phyloP scores from a whole-genome alignment of 2,888 invertebrate species.

The Cephalotes varians region DNA sequence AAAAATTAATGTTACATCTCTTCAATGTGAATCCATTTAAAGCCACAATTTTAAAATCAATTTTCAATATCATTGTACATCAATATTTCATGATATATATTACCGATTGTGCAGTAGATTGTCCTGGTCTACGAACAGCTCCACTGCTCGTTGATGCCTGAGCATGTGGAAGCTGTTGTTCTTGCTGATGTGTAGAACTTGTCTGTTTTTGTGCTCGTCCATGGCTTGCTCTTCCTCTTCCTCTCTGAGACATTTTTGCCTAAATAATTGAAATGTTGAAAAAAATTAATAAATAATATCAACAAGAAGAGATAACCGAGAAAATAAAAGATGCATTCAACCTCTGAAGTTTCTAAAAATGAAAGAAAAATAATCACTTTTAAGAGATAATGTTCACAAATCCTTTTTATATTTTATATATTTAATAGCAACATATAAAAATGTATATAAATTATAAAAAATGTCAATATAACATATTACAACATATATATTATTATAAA shows the following conservation, averaged over 20 bases:
- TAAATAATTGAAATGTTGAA: background rate
- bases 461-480: too few species aligned
- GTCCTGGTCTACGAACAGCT: slow-evolving; percentile 22
- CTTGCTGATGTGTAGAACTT: background rate
- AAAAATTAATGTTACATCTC: background rate
- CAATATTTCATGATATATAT: background rate
- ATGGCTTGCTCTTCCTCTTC: background rate
- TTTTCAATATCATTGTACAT: background rate
- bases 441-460: too few species aligned
- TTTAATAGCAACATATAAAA: too few species aligned
- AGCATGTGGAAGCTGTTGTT: slow-evolving; percentile 33
- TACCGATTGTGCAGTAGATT: background rate
- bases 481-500: too few species aligned
- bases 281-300: background rate
- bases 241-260: slow-evolving; percentile 19
- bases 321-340: background rate
- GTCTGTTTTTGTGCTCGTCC: background rate
- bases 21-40: background rate
- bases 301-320: background rate
- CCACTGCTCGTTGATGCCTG: background rate
- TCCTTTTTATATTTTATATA: too few species aligned
- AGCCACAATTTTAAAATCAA: background rate
- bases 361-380: background rate
- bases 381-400: background rate
- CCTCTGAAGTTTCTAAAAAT: background rate